Conservation (phyloP, 2,113 vertebrate genomes). For the Acrocephalus arundinaceus region DNA sequence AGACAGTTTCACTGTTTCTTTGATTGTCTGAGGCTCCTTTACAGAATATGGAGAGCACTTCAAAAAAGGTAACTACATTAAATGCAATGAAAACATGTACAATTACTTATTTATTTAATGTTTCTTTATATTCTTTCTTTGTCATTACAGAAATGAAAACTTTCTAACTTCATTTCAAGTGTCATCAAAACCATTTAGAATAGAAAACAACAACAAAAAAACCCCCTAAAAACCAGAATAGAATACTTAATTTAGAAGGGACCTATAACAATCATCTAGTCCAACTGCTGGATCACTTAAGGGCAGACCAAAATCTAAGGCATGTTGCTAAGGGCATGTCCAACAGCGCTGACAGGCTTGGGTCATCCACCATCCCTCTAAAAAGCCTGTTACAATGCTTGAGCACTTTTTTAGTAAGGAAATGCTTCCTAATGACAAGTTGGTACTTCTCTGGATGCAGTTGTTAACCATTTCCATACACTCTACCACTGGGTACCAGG, state of each 20-base stretch:
- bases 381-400: not conserved
- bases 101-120: not conserved
- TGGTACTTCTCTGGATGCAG: not conserved
- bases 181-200: not conserved
- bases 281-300: not conserved
- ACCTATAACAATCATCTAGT: fast-evolving
- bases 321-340: not conserved
- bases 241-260: not conserved
- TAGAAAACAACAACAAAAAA: not conserved
- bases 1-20: not conserved
- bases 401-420: not conserved
- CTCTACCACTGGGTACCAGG: not conserved
- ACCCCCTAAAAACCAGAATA: not conserved
- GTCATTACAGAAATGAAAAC: not conserved
- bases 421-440: not conserved
- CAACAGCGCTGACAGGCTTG: not conserved
- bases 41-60: not conserved
- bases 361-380: fast-evolving
- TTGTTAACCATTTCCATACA: not conserved
- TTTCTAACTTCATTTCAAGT: not conserved
- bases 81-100: not conserved
- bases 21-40: not conserved
- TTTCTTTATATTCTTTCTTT: not conserved
- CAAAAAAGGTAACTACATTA: not conserved
- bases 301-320: not conserved